Percentiles rank a stretch among this genome's conserved stretches.
phyloP scores from a whole-genome alignment of 2,888 invertebrate genomes.

The Pollenia griseotomentosa region DNA sequence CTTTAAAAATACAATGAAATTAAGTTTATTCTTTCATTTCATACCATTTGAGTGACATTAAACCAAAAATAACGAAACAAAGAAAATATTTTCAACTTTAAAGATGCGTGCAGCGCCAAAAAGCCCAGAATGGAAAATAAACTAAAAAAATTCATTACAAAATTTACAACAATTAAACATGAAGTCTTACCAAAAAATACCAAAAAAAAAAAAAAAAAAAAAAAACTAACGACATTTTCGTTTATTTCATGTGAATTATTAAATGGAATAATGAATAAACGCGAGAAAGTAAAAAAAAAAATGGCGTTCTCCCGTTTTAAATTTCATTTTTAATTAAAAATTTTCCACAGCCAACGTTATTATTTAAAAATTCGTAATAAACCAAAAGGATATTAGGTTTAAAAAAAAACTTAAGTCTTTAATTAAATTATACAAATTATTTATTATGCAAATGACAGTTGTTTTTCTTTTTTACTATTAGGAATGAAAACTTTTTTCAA shows the following conservation, averaged over 20 bases:
- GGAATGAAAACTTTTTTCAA: too few species aligned
- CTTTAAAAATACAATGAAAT: conserved; percentile 13
- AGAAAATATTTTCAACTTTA: conserved; percentile 5
- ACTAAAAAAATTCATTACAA: conserved; percentile 7
- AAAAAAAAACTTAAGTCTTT: background rate
- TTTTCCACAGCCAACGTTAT: background rate
- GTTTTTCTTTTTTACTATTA: background rate
- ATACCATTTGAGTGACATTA: conserved; percentile 22
- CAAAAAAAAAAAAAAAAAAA: background rate
- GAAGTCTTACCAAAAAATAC: conserved; percentile 18
- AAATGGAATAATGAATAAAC: conserved; percentile 10
- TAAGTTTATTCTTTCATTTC: conserved; percentile 12
- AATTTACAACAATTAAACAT: conserved; percentile 45
- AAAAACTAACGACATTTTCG: background rate
- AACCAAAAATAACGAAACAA: background rate
- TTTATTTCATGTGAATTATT: conserved; percentile 37
- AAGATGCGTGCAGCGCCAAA: conserved; percentile 25
- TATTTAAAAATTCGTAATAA: background rate
- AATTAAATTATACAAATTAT: background rate
- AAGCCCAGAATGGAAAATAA: conserved; percentile 10
- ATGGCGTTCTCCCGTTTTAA: conserved; percentile 22
- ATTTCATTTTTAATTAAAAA: conserved; percentile 46
- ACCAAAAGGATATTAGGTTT: background rate
- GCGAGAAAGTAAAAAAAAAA: background rate
- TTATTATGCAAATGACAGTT: conserved; percentile 4